Base-by-base conservation (phyloP, 2,113 vertebrate genomes). In the Pteruthius melanotis region DNA sequence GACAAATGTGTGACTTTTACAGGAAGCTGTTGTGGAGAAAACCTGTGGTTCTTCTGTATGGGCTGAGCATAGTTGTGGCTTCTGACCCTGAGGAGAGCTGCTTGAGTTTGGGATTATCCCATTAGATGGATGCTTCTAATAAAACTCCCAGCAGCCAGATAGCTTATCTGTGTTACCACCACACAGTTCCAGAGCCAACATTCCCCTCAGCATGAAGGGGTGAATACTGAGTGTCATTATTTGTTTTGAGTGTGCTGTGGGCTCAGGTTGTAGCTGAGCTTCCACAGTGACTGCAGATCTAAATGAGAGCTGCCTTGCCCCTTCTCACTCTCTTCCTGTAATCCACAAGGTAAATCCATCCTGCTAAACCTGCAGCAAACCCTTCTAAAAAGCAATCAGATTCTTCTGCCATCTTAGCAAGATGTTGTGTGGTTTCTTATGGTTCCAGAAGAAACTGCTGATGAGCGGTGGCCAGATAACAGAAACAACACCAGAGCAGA, bases 181-280 rank as follows among this genome's bases (percentile, higher is more conserved):
- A 1, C 42, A 61, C n/a, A 40, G 21, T 35, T 87, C 44, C 49
- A 79, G 74, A 84, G 53, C 78, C 81, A 65, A 31, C 21, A 54
- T 45, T 24, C 14, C 39, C 40, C 42, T 85, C 9, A 15, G 33
- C 23, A 31, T 0, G 6, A 79, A 64, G 68, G 0, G 45, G 18
- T 47, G 56, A 83, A 72, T 81, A 44, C 59, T 52, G 59, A 80
- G 17, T 21, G n/a, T n/a, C 69, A 52, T 65, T 7, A 0, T 37
- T 90, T 0, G 0, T 50, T 71, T 52, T 0, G 1, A 65, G 16
- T 5, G 11, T 3, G 0, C 31, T 30, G 33, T 1, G 3, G 57
- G 11, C n/a, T 81, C 56, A 40, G 47, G 27, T 26, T 47, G 49
- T 53, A 49, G 57, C 44, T 87, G 70, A 89, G 21, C 33, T 89